phyloP scores from a whole-genome alignment of 2,888 invertebrate species.

The Hipparchia semele region DNA sequence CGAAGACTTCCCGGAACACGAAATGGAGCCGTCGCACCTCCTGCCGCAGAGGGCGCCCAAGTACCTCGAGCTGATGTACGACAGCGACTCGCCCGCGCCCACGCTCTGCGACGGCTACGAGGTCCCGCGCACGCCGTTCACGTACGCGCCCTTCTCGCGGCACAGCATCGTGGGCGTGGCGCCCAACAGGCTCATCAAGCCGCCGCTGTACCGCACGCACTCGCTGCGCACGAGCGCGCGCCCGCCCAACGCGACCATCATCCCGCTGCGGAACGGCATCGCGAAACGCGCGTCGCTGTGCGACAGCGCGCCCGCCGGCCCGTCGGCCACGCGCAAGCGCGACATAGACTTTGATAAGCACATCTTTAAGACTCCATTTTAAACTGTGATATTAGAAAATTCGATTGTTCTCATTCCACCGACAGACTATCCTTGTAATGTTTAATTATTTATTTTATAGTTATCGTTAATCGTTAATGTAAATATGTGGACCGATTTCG shows the following conservation, averaged over 20 bases:
- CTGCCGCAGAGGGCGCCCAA: slow-evolving; percentile 79
- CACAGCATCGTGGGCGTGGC: slow-evolving; percentile 75
- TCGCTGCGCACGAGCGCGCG: slow-evolving; percentile 61
- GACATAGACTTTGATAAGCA: slow-evolving; percentile 56
- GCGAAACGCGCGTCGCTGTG: slow-evolving; percentile 68
- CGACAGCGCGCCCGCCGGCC: slow-evolving; percentile 52
- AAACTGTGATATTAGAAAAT: slow-evolving; percentile 70
- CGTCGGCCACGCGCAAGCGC: slow-evolving; percentile 45
- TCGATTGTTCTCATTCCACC: slow-evolving; percentile 61
- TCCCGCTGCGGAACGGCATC: slow-evolving; percentile 67
- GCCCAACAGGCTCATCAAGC: slow-evolving; percentile 64
- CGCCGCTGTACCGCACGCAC: slow-evolving; percentile 63
- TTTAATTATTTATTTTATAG: slow-evolving; percentile 64
- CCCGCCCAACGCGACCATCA: slow-evolving; percentile 73
- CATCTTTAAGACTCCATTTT: slow-evolving; percentile 74
- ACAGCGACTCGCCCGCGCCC: slow-evolving; percentile 73
- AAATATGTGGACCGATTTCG: slow-evolving; percentile 58
- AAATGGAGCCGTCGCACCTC: slow-evolving; percentile 72
- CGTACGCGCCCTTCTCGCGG: slow-evolving; percentile 60
- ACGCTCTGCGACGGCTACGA: slow-evolving; percentile 84
- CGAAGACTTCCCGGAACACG: slow-evolving; percentile 68
- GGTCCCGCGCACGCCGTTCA: slow-evolving; percentile 77
- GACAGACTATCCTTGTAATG: slow-evolving; percentile 56
- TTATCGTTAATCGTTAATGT: slow-evolving; percentile 52
- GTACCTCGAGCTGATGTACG: slow-evolving; percentile 87